Conservation (phyloP, 2,888 invertebrate genomes). For the Luffia ferchaultella region DNA sequence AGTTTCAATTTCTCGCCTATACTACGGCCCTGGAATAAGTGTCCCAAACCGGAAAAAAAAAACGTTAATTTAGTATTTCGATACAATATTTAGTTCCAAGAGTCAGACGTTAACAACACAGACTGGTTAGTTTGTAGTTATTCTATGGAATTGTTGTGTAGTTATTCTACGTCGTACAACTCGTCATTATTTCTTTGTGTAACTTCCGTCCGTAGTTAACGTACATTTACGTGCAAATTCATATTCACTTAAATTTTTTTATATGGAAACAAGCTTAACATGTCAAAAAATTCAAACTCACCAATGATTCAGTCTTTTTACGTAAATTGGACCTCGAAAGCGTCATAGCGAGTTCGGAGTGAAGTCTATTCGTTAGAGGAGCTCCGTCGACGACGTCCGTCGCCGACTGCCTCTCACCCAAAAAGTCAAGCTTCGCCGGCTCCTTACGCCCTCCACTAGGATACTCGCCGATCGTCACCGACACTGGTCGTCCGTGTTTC, state of each 20-base stretch:
- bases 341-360: conserved; percentile 78
- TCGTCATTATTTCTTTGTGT: neutral
- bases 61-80: no score
- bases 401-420: conserved; percentile 55
- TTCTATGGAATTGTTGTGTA: no score
- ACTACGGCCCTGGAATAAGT: conserved; percentile 9
- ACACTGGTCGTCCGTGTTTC: conserved; percentile 67
- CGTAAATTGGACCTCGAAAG: conserved; percentile 79
- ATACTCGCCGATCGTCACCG: conserved; percentile 77
- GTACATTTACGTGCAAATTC: neutral
- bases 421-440: conserved; percentile 77
- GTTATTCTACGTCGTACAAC: neutral
- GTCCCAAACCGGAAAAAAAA: no score
- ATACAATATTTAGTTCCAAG: no score
- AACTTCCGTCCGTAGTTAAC: neutral
- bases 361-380: conserved; percentile 71
- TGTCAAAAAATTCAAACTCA: conserved; percentile 31
- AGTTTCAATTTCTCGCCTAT: neutral
- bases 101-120: no score
- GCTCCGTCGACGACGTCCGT: conserved; percentile 43
- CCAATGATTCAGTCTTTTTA: conserved; percentile 74
- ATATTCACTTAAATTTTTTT: neutral
- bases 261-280: neutral
- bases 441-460: conserved; percentile 64
- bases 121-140: no score